phyloP scores from a whole-genome alignment of 2,113 vertebrate species.

The Pagrus major region DNA sequence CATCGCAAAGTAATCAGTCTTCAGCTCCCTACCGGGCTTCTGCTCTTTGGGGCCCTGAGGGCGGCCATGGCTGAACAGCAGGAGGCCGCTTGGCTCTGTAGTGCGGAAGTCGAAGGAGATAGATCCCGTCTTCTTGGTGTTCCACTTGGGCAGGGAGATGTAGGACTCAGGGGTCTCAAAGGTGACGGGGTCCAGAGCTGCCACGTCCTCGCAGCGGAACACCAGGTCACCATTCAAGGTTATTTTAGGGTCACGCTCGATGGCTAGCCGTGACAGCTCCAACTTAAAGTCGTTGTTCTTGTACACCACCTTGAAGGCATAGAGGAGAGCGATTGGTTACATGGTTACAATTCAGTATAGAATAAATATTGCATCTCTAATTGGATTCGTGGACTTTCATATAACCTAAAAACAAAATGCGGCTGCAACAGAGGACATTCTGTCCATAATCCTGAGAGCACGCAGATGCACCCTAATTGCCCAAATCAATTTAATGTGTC shows the following conservation, averaged over 20 bases:
- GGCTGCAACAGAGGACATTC: constrained; percentile 19
- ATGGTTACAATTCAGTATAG: background rate
- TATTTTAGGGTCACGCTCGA: constrained; percentile 92
- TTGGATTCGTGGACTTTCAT: background rate
- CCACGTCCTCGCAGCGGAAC: constrained; percentile 93
- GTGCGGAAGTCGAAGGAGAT: constrained; percentile 96
- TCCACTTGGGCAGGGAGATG: constrained; percentile 90
- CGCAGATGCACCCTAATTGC: constrained; percentile 48
- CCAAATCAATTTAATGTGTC: constrained; percentile 51
- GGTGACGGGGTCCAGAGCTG: constrained; percentile 91
- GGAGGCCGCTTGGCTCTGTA: constrained; percentile 91
- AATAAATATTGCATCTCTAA: background rate
- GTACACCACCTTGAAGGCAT: constrained; percentile 89
- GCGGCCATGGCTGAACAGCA: constrained; percentile 91
- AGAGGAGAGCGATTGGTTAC: background rate
- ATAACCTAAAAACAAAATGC: background rate
- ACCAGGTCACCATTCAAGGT: constrained; percentile 91
- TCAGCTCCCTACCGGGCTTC: constrained; percentile 83
- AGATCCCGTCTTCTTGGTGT: constrained; percentile 91
- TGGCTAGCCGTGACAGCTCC: constrained; percentile 92
- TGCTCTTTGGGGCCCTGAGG: constrained; percentile 82
- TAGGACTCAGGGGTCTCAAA: constrained; percentile 90
- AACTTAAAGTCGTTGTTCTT: constrained; percentile 98
- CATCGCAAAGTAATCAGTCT: constrained; percentile 92
- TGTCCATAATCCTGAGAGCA: constrained; percentile 14